Base-by-base conservation (phyloP, 2,888 invertebrate genomes). In the Cremastinae sp. region DNA sequence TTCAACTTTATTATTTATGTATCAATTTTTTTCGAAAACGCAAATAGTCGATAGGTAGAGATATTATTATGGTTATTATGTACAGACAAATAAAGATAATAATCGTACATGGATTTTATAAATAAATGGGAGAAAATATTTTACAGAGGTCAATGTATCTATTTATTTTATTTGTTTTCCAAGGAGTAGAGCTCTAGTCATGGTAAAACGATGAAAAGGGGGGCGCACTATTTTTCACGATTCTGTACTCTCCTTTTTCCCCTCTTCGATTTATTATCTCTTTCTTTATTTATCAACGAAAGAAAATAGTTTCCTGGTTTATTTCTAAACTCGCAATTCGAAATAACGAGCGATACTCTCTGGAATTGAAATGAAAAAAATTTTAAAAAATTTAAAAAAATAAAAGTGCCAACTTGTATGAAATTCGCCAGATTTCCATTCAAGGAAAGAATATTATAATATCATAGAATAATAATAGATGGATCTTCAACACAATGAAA, bases 71-170 rank as follows among this genome's bases (percentile, higher is more conserved):
- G 41, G 59, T 75, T 83, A 51, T 51, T 74, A 72, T 61, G 43
- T 51, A 56, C 68, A 54, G 76, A 34, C 41, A 10, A 56, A 56
- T n/a, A 53, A 47, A 59, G 66, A 66, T 36, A 34, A 45, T 59
- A 59, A 66, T 61, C 47, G 54, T 65, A 51, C 45, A 70, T 58
- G 43, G 75, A 59, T 22, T 70, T 3, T 28, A 72, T 81, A 82
- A 74, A 73, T 80, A 82, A 79, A 73, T 56, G 69, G 65, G 69
- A 56, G 78, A 79, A 80, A 80, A 80, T 83, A 83, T 85, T 81
- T 83, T 82, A 81, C 83, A 84, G 72, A 78, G 79, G 69, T 74
- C 65, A 34, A 74, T 75, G 69, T 76, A 69, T 34, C 49, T 74
- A 79, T 47, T 62, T 43, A 18, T 51, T 72, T 51, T 71, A 41